Percentiles rank a stretch among this genome's conserved stretches.
Evolutionary conservation across 2,888 invertebrate genomes (phyloP).

Genomic region (Stramonita haemastoma): DNA sequence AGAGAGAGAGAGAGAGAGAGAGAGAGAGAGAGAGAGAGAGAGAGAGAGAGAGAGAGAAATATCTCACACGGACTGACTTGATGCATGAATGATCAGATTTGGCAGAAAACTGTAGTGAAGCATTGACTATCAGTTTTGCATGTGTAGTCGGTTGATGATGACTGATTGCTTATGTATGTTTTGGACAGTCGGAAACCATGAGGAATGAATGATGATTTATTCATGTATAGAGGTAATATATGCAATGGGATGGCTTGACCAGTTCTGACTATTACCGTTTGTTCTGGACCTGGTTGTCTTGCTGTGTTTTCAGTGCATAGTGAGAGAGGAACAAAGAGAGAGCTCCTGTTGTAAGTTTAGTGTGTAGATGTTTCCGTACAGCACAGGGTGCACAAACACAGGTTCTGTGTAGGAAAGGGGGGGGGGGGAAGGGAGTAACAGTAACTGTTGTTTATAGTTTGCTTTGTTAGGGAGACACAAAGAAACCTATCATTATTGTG

Average conservation of each 20-base stretch:
- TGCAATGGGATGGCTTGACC: neutral
- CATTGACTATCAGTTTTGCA: neutral
- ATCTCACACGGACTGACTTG: too few species aligned
- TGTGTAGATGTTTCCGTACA: neutral
- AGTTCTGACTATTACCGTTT: neutral
- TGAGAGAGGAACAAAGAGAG: slow-evolving; percentile 22
- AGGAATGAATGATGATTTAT: too few species aligned
- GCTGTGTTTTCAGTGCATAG: neutral
- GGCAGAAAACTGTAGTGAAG: neutral
- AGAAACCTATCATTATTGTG: neutral
- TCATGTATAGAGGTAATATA: too few species aligned
- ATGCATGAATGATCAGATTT: neutral
- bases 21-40: neutral
- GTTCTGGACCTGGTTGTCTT: neutral
- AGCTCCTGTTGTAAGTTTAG: slow-evolving; percentile 16
- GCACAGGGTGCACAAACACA: neutral
- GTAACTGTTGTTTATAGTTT: neutral
- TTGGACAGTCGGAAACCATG: too few species aligned
- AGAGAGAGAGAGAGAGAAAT: neutral
- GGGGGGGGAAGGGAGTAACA: neutral
- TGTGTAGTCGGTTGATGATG: too few species aligned
- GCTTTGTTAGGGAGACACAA: neutral
- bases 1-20: neutral
- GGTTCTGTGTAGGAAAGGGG: neutral
- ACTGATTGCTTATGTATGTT: too few species aligned